phyloP scores from a whole-genome alignment of 2,113 vertebrate genomes.

The Phaetusa simplex region DNA sequence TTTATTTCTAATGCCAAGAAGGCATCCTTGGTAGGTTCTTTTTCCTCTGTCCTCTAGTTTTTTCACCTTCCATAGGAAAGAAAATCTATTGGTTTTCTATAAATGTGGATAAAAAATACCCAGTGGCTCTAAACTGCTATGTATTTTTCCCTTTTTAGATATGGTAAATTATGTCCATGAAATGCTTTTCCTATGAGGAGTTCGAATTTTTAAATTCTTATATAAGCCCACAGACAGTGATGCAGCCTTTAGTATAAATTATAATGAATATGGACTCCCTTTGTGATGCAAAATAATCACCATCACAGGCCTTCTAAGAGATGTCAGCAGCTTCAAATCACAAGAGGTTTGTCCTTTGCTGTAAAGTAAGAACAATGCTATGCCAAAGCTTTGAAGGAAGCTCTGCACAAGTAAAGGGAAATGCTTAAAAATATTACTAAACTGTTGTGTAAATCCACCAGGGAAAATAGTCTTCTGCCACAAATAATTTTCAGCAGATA shows the following conservation, averaged over 20 bases:
- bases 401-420: neutral
- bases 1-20: neutral
- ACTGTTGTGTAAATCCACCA: neutral
- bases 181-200: neutral
- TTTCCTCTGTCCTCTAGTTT: neutral
- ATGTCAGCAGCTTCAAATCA: conserved; percentile 32
- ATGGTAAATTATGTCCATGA: neutral
- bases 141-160: neutral
- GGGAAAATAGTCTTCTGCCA: neutral
- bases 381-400: conserved; percentile 6
- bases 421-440: neutral
- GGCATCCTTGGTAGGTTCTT: neutral
- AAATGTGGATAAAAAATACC: neutral
- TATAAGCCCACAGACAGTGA: neutral
- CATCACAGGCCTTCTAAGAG: neutral
- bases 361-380: neutral
- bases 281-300: conserved; percentile 39
- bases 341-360: conserved; percentile 21
- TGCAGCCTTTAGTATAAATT: neutral
- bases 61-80: neutral
- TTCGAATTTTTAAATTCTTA: neutral
- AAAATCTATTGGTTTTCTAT: neutral
- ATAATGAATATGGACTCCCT: neutral
- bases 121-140: neutral
- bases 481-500: neutral